Base-by-base conservation (phyloP, 2,888 invertebrate species). In the Anodontia alba region DNA sequence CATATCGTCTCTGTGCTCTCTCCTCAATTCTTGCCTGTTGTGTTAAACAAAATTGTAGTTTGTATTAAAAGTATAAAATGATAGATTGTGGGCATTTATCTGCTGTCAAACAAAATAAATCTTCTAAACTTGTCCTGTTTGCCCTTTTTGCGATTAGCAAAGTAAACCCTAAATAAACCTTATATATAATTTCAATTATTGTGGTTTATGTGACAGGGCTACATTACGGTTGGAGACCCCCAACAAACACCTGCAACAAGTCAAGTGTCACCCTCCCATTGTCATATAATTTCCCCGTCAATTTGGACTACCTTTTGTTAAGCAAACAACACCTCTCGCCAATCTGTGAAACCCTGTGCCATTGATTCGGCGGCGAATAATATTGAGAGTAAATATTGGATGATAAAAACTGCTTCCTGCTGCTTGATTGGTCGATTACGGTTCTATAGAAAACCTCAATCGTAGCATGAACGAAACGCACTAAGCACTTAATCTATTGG, bases 361-460 rank as follows among this genome's bases (percentile, higher is more conserved):
- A 80, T 80, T 72, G 80, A 80, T 75, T 68, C 75, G 49, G 49
- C 75, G 17, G 70, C 77, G 80, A 83, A 80, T 81, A 78, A 80
- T 80, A 73, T 83, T 78, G 71, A 82, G 82, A 74, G 80, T 81
- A 82, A 85, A 82, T 85, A 86, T 86, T 86, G 86, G 86, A 51
- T 81, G 81, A 86, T 83, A 68, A 78, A 78, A 83, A 86, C 75
- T 66, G 81, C 80, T 83, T 86, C 86, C 86, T 86, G 79, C 57
- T 43, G 57, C 62, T 76, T 86, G 86, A 86, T 86, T 86, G 62
- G 62, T 62, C 62, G 70, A 49, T 49, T 70, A 49, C 29, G 46
- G 70, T 29, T 62, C 62, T 62, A 62, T 62, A 33, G 62, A 62
- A 62, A 62, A 62, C 23, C 62, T 62, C 62, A 62, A 62, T 62